Evolutionary conservation across 1,140 invertebrate species (phyloP), one percentile per base, ranked within the genome.

Genomic region (Nomia melanderi): DNA sequence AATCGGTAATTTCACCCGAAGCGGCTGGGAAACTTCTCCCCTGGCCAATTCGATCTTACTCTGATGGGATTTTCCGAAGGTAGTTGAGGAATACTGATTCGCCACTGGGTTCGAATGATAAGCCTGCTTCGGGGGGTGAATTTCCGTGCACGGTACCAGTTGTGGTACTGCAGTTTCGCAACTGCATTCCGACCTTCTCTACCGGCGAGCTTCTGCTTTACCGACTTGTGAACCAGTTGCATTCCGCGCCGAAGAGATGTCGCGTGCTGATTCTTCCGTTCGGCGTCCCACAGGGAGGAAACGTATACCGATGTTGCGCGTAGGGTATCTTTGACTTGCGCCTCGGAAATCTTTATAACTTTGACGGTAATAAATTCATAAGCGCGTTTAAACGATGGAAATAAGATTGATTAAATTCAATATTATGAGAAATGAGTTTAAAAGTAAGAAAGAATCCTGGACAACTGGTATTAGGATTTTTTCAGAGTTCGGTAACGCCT

Each of bases 151-250:
- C 36, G 9, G 0, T 12, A 23, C 31, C 39, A n/a, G 39, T 29
- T 39, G 54, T 17, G 81, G 39, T 83, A 83, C 25, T 82, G 57
- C 79, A 73, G 81, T 56, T 82, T 50, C 25, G 25, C 57, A 44
- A 14, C 4, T 27, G 53, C n/a, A n/a, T n/a, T 50, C n/a, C 17
- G n/a, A n/a, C n/a, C n/a, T n/a, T 17, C 6, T 50, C n/a, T 82
- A 74, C 76, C 81, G 81, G 14, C 8, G 44, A 69, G 39, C 82
- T 47, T 53, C 81, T 82, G 62, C 33, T 17, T 65, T 83, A 78
- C 80, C 81, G 81, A 83, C 81, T 20, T 20, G 0, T 60, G 20
- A 20, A 57, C 7, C 12, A 3, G 54, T 4, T 75, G 60, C 57
- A 14, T 25, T 31, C 20, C 0, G 14, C 8, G n/a, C 2, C 27